phyloP scores from a whole-genome alignment of 2,113 vertebrate genomes.

The Semnornis frantzii region DNA sequence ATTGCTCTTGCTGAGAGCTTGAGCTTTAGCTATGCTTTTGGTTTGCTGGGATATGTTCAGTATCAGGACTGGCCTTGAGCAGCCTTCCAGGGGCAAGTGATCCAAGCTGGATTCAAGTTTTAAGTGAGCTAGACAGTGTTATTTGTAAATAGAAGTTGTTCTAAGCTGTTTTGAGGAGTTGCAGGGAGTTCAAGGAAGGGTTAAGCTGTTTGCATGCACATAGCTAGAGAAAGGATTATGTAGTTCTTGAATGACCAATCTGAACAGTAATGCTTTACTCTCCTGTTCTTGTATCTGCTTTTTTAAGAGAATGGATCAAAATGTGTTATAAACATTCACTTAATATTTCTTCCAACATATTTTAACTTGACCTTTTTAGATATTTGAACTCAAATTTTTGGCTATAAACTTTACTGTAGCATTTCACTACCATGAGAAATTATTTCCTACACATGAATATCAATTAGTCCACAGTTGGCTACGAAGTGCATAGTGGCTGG shows the following conservation, averaged over 20 bases:
- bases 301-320: not conserved
- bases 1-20: not conserved
- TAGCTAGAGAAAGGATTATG: not conserved
- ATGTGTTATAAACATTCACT: not conserved
- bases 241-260: not conserved
- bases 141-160: not conserved
- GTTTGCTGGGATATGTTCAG: not conserved
- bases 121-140: not conserved
- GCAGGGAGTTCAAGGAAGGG: not conserved
- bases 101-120: not conserved
- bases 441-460: conserved; percentile 14
- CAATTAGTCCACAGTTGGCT: conserved; percentile 27
- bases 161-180: not conserved
- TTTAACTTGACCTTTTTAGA: not conserved
- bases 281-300: not conserved
- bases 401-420: not conserved
- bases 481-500: conserved; percentile 26
- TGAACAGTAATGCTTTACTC: not conserved
- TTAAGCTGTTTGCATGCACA: not conserved
- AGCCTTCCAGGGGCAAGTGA: not conserved
- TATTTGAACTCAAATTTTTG: conserved; percentile 13
- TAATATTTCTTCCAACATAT: not conserved
- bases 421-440: not conserved
- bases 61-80: not conserved
- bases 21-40: not conserved